Conservation (phyloP, 2,797 vertebrate species). For the Dipus sagitta region DNA sequence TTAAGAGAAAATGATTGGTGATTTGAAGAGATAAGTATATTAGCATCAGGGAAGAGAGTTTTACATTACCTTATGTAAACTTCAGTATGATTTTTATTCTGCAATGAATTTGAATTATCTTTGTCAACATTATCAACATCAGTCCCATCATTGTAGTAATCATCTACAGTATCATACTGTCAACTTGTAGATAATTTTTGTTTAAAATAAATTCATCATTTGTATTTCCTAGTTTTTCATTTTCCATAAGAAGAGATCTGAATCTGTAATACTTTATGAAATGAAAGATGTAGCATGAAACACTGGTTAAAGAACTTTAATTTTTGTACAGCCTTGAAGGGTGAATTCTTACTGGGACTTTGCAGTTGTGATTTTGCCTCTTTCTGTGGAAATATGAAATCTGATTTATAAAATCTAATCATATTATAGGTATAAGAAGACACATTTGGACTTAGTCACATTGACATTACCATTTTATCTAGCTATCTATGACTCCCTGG, state of each 20-base stretch:
- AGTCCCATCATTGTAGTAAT: neutral
- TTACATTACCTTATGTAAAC: neutral
- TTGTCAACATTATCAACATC: neutral
- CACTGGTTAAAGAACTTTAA: neutral
- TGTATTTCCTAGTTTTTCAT: neutral
- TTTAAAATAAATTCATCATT: conserved; percentile 3
- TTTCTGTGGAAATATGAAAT: neutral
- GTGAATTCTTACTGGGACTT: neutral
- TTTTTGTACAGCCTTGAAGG: neutral
- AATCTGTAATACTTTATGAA: neutral
- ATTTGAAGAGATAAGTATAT: neutral
- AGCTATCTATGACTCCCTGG: neutral
- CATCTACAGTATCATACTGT: neutral
- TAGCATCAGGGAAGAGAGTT: neutral
- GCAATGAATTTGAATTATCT: neutral
- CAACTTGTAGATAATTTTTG: neutral
- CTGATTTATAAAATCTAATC: neutral
- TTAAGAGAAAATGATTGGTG: neutral
- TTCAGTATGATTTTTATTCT: neutral
- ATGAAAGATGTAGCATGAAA: neutral
- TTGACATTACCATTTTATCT: neutral
- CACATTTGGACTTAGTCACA: neutral
- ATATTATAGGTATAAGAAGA: neutral
- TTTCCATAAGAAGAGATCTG: neutral
- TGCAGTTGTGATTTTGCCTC: neutral